Conservation (phyloP, 2,113 vertebrate species). For the Polyodon spathula region DNA sequence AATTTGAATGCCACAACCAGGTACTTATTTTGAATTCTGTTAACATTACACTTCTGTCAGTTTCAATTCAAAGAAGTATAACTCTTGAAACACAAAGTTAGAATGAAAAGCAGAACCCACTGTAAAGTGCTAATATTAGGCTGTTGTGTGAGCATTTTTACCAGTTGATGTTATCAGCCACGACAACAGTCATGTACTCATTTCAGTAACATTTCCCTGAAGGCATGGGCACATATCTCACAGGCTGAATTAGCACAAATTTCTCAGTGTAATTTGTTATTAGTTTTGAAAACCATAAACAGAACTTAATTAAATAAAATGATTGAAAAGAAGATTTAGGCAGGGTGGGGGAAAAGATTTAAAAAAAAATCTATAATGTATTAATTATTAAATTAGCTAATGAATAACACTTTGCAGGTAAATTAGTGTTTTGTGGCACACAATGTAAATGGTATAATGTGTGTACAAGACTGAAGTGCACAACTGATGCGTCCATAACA, state of each 20-base stretch:
- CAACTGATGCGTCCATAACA: neutral
- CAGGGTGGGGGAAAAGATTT: neutral
- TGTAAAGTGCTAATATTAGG: conserved; percentile 4
- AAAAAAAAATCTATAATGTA: neutral
- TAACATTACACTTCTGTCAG: neutral
- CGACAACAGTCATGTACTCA: conserved; percentile 1
- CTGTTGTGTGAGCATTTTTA: conserved; percentile 5
- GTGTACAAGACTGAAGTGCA: neutral
- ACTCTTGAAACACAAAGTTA: neutral
- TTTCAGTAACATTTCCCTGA: neutral
- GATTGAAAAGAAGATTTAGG: neutral
- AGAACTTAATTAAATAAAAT: neutral
- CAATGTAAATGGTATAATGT: neutral
- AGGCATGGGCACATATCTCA: neutral
- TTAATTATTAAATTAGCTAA: neutral
- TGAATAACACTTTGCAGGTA: conserved; percentile 1
- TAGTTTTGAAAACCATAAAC: neutral
- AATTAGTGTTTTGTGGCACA: neutral
- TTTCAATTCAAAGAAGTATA: conserved; percentile 8
- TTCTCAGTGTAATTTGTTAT: neutral
- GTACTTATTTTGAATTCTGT: neutral
- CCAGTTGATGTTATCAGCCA: conserved; percentile 1
- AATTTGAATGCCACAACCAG: neutral
- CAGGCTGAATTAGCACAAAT: neutral
- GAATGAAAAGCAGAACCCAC: neutral